These are phyloP conservation scores for Lipophrys pholis DNA, from an alignment of 2,113 vertebrate genomes.

Conservation along the genomic window DNA sequence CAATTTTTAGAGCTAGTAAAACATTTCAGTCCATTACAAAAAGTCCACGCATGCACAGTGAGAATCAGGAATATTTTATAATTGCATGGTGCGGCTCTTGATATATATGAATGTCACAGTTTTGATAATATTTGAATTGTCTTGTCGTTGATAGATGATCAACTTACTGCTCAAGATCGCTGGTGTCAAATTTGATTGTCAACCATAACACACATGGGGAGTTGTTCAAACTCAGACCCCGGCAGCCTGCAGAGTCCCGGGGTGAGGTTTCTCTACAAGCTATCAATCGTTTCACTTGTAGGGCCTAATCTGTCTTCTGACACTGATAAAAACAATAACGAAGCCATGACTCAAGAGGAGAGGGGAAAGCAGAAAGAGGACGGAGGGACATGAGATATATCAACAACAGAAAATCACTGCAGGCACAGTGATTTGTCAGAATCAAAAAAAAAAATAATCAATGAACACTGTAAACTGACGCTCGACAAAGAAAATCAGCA, in stretches of 20 bases:
- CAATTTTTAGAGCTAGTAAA: no score
- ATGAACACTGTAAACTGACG: neutral
- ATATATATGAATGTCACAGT: no score
- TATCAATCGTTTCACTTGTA: constrained; percentile 22
- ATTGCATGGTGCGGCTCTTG: no score
- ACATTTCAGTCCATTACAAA: no score
- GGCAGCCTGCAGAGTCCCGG: neutral
- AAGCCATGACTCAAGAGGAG: constrained; percentile 26
- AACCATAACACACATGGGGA: constrained; percentile 3
- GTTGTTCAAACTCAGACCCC: constrained; percentile 4
- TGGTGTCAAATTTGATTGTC: neutral
- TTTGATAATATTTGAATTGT: no score
- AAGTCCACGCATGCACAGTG: no score
- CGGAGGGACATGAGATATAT: constrained; percentile 38
- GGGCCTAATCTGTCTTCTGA: constrained; percentile 44
- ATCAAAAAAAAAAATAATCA: neutral
- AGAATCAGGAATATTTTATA: no score
- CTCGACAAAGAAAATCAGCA: constrained; percentile 1
- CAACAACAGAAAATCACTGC: constrained; percentile 33
- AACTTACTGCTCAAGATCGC: neutral
- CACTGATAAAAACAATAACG: constrained; percentile 55
- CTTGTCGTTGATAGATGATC: no score
- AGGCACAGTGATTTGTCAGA: neutral
- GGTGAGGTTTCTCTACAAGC: neutral
- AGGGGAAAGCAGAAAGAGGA: constrained; percentile 37